Evolutionary conservation across 2,888 invertebrate genomes (phyloP).

Genomic region (Cheilosia impressa): DNA sequence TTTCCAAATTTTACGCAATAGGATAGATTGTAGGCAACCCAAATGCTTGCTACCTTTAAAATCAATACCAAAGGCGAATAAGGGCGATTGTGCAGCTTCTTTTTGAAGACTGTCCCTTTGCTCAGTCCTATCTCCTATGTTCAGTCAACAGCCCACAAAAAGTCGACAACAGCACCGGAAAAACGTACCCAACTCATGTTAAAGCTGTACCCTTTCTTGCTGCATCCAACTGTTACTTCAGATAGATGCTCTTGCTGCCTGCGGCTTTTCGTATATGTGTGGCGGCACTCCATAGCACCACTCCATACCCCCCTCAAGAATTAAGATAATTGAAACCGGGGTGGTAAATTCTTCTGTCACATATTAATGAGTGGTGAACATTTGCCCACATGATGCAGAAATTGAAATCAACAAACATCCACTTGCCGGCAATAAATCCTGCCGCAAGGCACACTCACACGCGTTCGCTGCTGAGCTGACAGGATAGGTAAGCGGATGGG

Average conservation of each 20-base stretch:
- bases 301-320: slow-evolving; percentile 42
- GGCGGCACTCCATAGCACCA: slow-evolving; percentile 20
- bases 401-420: slow-evolving; percentile 59
- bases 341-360: slow-evolving; percentile 66
- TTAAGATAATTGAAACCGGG: slow-evolving; percentile 67
- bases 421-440: slow-evolving; percentile 46
- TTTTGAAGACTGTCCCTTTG: too few relatives aligned
- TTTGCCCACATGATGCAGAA: slow-evolving; percentile 27
- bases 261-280: not conserved
- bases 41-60: too few relatives aligned
- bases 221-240: slow-evolving; percentile 13
- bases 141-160: too few relatives aligned
- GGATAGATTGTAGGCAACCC: too few relatives aligned
- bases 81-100: too few relatives aligned
- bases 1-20: too few relatives aligned
- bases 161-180: too few relatives aligned
- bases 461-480: too few relatives aligned
- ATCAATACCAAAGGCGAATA: too few relatives aligned
- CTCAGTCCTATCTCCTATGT: too few relatives aligned
- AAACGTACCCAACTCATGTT: too few relatives aligned
- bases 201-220: not conserved
- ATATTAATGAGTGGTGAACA: slow-evolving; percentile 69
- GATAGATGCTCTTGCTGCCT: not conserved
- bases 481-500: slow-evolving; percentile 6
- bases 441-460: slow-evolving; percentile 10